Evolutionary conservation across 2,113 vertebrate genomes (phyloP).

Genomic region (Morone saxatilis): DNA sequence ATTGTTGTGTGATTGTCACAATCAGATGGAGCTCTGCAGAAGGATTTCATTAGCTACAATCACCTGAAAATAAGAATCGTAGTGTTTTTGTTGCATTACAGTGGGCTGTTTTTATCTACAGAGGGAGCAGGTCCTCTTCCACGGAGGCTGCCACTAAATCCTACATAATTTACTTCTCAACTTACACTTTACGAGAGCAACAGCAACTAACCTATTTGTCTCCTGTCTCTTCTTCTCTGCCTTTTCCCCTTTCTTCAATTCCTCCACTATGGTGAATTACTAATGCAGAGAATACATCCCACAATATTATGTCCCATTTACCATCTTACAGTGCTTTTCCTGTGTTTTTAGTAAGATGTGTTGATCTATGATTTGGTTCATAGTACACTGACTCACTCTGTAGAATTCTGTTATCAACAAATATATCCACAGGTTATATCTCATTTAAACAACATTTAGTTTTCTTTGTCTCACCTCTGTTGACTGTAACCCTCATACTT

Average conservation of each 20-base stretch:
- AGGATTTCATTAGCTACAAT: too few relatives aligned
- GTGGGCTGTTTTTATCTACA: too few relatives aligned
- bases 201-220: not conserved
- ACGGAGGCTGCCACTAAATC: too few relatives aligned
- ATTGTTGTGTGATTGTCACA: not conserved
- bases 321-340: not conserved
- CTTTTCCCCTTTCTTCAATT: not conserved
- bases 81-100: too few relatives aligned
- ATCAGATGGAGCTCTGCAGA: not conserved
- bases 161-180: not conserved
- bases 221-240: not conserved
- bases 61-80: too few relatives aligned
- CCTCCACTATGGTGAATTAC: not conserved
- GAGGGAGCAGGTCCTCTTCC: too few relatives aligned
- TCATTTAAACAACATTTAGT: conserved; percentile 26
- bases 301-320: not conserved
- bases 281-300: not conserved
- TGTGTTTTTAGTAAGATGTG: not conserved
- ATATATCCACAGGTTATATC: not conserved
- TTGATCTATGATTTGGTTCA: not conserved
- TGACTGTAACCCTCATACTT: conserved; percentile 20
- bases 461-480: conserved; percentile 45
- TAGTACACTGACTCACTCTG: not conserved
- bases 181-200: not conserved
- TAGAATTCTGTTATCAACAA: conserved; percentile 4